Conservation (phyloP, 2,113 vertebrate genomes). For the Anolis sagrei region DNA sequence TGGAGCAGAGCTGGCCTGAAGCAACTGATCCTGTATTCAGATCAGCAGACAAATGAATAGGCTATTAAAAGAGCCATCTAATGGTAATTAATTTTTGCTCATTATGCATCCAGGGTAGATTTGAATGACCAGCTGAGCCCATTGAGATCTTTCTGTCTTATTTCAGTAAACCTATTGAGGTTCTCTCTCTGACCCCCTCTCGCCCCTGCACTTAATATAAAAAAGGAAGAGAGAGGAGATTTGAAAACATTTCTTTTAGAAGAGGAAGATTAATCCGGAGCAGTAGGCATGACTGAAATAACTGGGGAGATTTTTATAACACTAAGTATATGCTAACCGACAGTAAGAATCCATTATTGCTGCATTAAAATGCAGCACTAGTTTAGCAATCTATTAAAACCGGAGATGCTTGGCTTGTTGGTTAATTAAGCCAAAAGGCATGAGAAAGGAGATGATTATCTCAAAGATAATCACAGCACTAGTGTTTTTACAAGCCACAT, state of each 20-base stretch:
- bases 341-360: slow-evolving; percentile 49
- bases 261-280: slow-evolving; percentile 54
- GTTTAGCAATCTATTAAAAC: slow-evolving; percentile 64
- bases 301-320: slow-evolving; percentile 46
- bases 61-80: slow-evolving; percentile 27
- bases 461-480: slow-evolving; percentile 51
- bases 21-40: slow-evolving; percentile 35
- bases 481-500: background rate
- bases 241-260: background rate
- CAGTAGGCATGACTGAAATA: slow-evolving; percentile 59
- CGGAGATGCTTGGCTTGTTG: slow-evolving; percentile 60
- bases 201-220: background rate
- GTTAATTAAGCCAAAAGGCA: slow-evolving; percentile 71
- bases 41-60: slow-evolving; percentile 7
- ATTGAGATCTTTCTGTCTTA: slow-evolving; percentile 19
- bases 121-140: slow-evolving; percentile 37
- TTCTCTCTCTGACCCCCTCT: background rate
- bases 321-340: slow-evolving; percentile 51
- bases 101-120: slow-evolving; percentile 30
- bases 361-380: slow-evolving; percentile 55
- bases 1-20: background rate
- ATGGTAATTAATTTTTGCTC: slow-evolving; percentile 44
- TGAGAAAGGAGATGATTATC: slow-evolving; percentile 49
- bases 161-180: slow-evolving; percentile 30
- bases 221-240: slow-evolving; percentile 8